Evolutionary conservation across 2,888 invertebrate species (phyloP).

Genomic region (Xanthia togata): DNA sequence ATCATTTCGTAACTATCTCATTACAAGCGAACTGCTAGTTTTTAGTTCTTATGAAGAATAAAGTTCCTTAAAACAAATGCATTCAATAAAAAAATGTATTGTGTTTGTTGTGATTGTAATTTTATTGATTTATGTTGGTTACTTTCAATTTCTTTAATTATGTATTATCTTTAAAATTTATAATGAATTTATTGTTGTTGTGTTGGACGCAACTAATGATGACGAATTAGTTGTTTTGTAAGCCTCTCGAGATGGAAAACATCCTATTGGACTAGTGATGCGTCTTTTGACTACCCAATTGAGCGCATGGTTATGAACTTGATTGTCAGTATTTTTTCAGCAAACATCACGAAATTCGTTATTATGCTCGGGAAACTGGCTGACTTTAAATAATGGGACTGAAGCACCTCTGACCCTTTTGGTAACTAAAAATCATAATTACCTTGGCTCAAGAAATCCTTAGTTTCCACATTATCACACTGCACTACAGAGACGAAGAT

Average conservation of each 20-base stretch:
- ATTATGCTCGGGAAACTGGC: background rate
- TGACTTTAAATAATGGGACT: background rate
- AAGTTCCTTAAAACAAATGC: no score
- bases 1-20: no score
- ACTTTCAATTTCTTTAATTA: background rate
- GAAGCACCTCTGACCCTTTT: background rate
- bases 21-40: no score
- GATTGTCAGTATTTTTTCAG: background rate
- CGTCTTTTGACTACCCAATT: no score
- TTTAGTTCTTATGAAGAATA: no score
- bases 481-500: slow-evolving; percentile 82
- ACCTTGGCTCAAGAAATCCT: slow-evolving; percentile 82
- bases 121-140: background rate
- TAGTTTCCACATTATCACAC: slow-evolving; percentile 75
- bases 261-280: background rate
- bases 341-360: background rate
- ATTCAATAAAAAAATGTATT: no score
- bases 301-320: background rate
- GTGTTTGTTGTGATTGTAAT: no score
- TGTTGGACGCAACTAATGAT: slow-evolving; percentile 13
- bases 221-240: background rate
- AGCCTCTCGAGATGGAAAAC: background rate
- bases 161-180: no score
- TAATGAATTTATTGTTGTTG: background rate
- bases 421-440: slow-evolving; percentile 36